These are phyloP conservation scores for Rotaria magnacalcarata DNA, from an alignment of 2,888 invertebrate species.

Conservation along the genomic window DNA sequence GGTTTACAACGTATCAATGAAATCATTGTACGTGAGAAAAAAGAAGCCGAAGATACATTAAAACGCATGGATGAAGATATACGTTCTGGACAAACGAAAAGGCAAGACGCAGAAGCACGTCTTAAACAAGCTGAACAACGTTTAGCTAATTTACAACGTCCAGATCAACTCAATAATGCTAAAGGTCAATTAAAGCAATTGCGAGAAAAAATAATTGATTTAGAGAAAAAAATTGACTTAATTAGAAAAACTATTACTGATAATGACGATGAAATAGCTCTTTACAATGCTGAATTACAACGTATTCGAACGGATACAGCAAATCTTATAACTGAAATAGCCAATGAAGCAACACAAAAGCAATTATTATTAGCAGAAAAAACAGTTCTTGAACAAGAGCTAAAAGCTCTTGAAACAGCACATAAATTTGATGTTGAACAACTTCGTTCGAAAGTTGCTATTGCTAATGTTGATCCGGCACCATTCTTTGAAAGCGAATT, in stretches of 20 bases:
- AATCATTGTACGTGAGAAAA: conserved; percentile 61
- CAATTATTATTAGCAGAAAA: conserved; percentile 44
- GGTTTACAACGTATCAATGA: conserved; percentile 57
- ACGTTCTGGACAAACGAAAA: conserved; percentile 60
- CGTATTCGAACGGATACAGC: conserved; percentile 37
- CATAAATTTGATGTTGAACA: conserved; percentile 45
- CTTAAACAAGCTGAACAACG: conserved; percentile 40
- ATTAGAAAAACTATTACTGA: conserved; percentile 50
- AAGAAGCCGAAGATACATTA: conserved; percentile 61
- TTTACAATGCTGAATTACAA: conserved; percentile 46
- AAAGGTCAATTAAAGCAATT: conserved; percentile 52
- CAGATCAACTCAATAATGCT: conserved; percentile 40
- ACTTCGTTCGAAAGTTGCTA: conserved; percentile 40
- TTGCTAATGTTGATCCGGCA: conserved; percentile 44
- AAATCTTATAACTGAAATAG: conserved; percentile 41
- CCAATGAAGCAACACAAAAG: conserved; percentile 41
- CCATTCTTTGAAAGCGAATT: conserved; percentile 46
- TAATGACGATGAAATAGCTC: conserved; percentile 45
- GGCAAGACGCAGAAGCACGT: conserved; percentile 58
- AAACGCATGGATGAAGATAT: conserved; percentile 61
- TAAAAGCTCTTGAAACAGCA: conserved; percentile 41
- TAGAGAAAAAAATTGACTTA: conserved; percentile 54
- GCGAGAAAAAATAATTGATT: conserved; percentile 52
- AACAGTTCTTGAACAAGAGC: conserved; percentile 44
- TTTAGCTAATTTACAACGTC: conserved; percentile 30